phyloP scores from a whole-genome alignment of 1,140 invertebrate species.

The Aphelinus atriplicis region DNA sequence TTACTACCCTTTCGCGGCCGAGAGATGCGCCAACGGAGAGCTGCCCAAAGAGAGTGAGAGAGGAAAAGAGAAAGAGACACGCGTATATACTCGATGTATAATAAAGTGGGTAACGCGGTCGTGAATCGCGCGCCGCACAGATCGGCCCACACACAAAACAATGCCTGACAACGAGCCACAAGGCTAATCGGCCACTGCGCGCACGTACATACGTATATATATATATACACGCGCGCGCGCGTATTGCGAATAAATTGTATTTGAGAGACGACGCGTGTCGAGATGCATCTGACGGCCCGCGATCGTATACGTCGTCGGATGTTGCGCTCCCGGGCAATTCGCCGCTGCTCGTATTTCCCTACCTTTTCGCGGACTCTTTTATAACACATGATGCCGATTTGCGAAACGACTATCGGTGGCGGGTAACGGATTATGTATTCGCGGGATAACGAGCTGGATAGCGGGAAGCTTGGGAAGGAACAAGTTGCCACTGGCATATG shows the following conservation, averaged over 20 bases:
- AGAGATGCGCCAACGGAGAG: neutral
- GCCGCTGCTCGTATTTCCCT: too few species aligned
- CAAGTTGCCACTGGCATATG: too few species aligned
- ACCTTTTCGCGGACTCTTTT: too few species aligned
- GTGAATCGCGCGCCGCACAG: neutral
- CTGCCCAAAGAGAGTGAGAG: too few species aligned
- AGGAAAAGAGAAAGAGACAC: neutral
- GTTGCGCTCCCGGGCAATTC: too few species aligned
- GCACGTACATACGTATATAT: neutral
- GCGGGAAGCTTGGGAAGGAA: too few species aligned
- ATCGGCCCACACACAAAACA: neutral
- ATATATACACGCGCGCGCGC: neutral
- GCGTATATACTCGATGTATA: neutral
- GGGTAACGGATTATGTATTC: too few species aligned
- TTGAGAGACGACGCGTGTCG: neutral
- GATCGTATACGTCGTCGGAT: too few species aligned
- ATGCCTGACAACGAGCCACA: constrained; percentile 4
- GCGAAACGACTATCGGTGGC: too few species aligned
- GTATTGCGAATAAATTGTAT: neutral
- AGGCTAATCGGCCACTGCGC: neutral
- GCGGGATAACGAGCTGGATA: too few species aligned
- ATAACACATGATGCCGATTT: too few species aligned
- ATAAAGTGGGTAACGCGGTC: constrained; percentile 33
- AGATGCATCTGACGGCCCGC: neutral
- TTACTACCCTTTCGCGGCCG: constrained; percentile 46